Evolutionary conservation across 1,140 invertebrate species (phyloP), one percentile per base, ranked within the genome.

Genomic region (Pollicipes pollicipes): DNA sequence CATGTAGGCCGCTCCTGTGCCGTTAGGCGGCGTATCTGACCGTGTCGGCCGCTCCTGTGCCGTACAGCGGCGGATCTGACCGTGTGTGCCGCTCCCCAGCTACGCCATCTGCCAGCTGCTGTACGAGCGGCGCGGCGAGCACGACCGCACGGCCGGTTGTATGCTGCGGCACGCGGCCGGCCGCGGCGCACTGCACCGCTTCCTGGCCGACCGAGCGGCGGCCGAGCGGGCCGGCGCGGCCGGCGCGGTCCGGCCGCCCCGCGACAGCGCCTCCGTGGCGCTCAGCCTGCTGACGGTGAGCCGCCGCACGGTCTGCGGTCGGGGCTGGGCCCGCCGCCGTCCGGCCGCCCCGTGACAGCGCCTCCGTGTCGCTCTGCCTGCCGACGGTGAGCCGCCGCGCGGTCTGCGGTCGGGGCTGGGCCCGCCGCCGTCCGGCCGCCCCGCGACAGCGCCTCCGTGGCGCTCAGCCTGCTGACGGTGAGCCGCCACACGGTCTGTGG

Each of bases 21-120:
- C n/a, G n/a, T n/a, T n/a, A n/a, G n/a, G n/a, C n/a, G n/a, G n/a
- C n/a, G n/a, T n/a, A n/a, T n/a, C n/a, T n/a, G n/a, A n/a, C n/a
- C n/a, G n/a, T n/a, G n/a, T n/a, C n/a, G n/a, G n/a, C n/a, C n/a
- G n/a, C n/a, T n/a, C n/a, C n/a, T n/a, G n/a, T n/a, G n/a, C n/a
- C n/a, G n/a, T n/a, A n/a, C n/a, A n/a, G n/a, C n/a, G n/a, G n/a
- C n/a, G 35, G 73, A 28, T 66, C 30, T 73, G 28, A 66, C 74
- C 32, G 72, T 74, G 63, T 63, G 24, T 37, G n/a, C 66, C 66
- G 32, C 29, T 66, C 35, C 69, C 66, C 28, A 29, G 58, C 69
- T 69, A 58, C 45, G 13, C 13, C 13, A 58, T 58, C 45, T 58
- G 45, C 17, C 10, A 58, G 45, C 45, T 58, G 21, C 45, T 58